Conservation (phyloP, 2,113 vertebrate genomes). For the Malurus melanocephalus region DNA sequence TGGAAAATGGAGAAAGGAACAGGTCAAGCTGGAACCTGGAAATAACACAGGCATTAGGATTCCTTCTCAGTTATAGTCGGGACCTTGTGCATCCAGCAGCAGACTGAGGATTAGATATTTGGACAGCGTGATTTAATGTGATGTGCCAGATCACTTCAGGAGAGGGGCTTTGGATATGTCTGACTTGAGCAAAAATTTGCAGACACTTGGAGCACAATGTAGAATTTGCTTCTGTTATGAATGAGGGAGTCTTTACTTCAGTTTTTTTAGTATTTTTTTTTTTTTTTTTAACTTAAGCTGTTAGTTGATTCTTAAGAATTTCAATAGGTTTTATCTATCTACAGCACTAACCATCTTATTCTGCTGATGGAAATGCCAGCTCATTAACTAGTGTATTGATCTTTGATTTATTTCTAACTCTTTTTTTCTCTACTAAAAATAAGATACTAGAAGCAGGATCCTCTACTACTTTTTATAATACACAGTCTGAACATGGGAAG, state of each 20-base stretch:
- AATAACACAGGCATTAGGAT: not conserved
- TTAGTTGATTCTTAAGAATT: not conserved
- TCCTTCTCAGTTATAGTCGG: not conserved
- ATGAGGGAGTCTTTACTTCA: not conserved
- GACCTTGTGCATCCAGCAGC: not conserved
- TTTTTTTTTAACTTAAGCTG: not conserved
- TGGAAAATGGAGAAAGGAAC: not conserved
- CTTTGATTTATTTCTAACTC: not conserved
- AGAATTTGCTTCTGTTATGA: conserved; percentile 9
- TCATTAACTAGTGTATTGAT: not conserved
- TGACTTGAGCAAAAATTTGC: not conserved
- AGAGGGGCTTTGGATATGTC: not conserved
- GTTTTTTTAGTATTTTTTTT: not conserved
- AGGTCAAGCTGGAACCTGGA: not conserved
- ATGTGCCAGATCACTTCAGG: not conserved
- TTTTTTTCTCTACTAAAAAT: not conserved
- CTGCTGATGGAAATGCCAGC: not conserved
- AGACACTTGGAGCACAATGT: not conserved
- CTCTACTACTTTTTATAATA: not conserved
- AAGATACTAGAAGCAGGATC: not conserved
- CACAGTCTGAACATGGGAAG: not conserved
- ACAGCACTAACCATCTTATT: not conserved
- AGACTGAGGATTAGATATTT: not conserved
- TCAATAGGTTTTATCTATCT: not conserved
- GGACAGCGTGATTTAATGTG: not conserved